A percentile compares a stretch with the other conserved stretches of the same genome.
phyloP scores from a whole-genome alignment of 2,888 invertebrate species.

The Neoaliturus tenellus region DNA sequence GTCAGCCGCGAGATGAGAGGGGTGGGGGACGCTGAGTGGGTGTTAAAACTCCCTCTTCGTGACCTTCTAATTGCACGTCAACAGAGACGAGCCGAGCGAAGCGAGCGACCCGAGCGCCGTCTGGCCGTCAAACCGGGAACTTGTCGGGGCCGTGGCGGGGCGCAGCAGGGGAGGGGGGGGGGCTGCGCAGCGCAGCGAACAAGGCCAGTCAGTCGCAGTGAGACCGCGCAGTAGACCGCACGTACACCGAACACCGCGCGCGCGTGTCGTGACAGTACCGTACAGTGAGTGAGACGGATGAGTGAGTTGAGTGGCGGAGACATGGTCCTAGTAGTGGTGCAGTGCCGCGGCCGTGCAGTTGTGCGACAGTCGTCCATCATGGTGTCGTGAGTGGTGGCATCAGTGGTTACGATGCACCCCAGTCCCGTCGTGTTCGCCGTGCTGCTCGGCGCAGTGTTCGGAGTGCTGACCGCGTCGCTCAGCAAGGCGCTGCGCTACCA shows the following conservation, averaged over 20 bases:
- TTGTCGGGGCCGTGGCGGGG: conserved; percentile 32
- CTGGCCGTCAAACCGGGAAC: conserved; percentile 56
- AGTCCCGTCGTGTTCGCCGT: conserved; percentile 74
- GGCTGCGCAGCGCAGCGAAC: conserved; percentile 32
- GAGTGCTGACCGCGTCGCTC: conserved; percentile 76
- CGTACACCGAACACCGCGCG: conserved; percentile 19
- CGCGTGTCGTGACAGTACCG: background rate
- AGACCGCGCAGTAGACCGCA: conserved; percentile 46
- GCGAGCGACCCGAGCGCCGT: conserved; percentile 51
- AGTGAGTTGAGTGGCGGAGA: conserved; percentile 63
- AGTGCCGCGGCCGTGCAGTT: background rate
- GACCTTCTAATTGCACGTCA: conserved; percentile 58
- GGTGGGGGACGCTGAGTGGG: conserved; percentile 54
- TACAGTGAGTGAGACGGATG: no score
- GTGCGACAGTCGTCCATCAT: background rate
- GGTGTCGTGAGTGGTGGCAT: conserved; percentile 48
- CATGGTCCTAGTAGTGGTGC: background rate
- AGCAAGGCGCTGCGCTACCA: conserved; percentile 82
- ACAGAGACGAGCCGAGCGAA: conserved; percentile 53
- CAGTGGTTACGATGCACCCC: conserved; percentile 43
- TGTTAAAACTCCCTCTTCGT: conserved; percentile 59
- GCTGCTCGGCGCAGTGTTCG: conserved; percentile 77
- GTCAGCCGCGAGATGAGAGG: background rate
- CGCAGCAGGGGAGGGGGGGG: conserved; percentile 34
- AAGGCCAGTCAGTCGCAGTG: conserved; percentile 55